A percentile compares a stretch with the other conserved stretches of the same genome.
Evolutionary conservation across 1,140 invertebrate genomes (phyloP).

Genomic region (Drosophila kepulauana): DNA sequence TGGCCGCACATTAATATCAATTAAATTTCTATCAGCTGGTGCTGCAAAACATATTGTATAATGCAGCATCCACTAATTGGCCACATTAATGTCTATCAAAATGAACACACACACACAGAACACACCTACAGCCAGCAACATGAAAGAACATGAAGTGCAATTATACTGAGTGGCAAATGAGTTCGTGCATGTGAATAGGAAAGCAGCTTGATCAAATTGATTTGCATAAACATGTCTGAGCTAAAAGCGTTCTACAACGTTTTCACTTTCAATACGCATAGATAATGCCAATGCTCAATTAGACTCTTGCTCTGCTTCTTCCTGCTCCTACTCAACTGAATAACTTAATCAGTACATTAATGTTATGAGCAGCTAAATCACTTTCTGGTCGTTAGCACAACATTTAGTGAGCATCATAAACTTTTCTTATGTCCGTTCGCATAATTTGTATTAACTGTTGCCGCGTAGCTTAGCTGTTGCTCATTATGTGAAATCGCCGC

Average conservation of each 20-base stretch:
- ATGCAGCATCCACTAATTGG: constrained; percentile 38
- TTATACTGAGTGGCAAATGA: neutral
- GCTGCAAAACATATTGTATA: constrained; percentile 23
- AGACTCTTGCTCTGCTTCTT: neutral
- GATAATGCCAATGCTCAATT: constrained; percentile 1
- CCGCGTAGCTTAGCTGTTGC: constrained; percentile 2
- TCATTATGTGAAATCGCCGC: constrained; percentile 26
- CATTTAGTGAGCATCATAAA: constrained; percentile 12
- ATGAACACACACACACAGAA: neutral
- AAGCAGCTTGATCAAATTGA: neutral
- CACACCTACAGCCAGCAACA: neutral
- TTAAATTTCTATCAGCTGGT: constrained; percentile 55
- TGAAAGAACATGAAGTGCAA: neutral
- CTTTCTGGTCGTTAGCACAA: constrained; percentile 16
- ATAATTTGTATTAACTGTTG: constrained; percentile 30
- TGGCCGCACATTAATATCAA: constrained; percentile 55
- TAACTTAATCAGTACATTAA: constrained; percentile 1
- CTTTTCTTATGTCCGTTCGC: neutral
- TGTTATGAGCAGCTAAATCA: constrained; percentile 21
- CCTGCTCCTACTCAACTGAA: neutral
- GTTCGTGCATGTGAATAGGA: neutral
- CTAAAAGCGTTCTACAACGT: neutral
- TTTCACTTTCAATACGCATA: neutral
- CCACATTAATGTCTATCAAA: constrained; percentile 2
- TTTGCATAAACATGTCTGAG: constrained; percentile 1